Evolutionary conservation across 2,888 invertebrate genomes (phyloP), one percentile per base, ranked within the genome.

Genomic region (Drosophila limbata): DNA sequence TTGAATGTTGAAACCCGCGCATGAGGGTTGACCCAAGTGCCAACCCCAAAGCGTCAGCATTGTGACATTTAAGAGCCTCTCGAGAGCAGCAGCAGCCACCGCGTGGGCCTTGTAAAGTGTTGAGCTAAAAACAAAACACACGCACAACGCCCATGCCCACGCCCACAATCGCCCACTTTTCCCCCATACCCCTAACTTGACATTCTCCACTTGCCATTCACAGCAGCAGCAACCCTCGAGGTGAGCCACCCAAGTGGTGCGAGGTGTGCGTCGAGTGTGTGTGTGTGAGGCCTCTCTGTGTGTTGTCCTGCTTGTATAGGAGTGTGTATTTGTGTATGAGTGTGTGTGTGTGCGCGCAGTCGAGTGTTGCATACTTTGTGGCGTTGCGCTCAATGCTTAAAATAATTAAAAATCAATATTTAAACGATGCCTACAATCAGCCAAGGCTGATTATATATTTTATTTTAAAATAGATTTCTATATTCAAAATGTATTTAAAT

Each of bases 371-470:
- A 85, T 83, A 83, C 86, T 88, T 82, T 82, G 84, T 51, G 83
- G 83, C 80, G 74, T 66, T 64, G 72, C 17, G 57, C 28, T 63
- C 66, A 64, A 72, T 86, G 85, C 84, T 88, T 89, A 83, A 77
- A 84, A 87, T 85, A 85, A 85, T 85, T 85, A 76, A 87, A 85
- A 85, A 89, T 85, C 85, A 85, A 89, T 85, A 85, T 85, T 85
- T 81, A 77, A 77, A 74, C 82, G 74, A 61, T 84, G 72, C 78
- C 76, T 63, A 63, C 65, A 55, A 47, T 21, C 59, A 15, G 31
- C 35, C 37, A 39, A 28, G 4, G 15, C 25, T n/a, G n/a, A 57
- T 31, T 50, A 39, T 39, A 39, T 17, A 39, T 15, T 39, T n/a
- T 39, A n/a, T 10, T 35, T 25, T 25, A 25, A 25, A 25, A 25